These are phyloP conservation scores for Scatophagus argus DNA, from an alignment of 2,113 vertebrate species.

Conservation along the genomic window DNA sequence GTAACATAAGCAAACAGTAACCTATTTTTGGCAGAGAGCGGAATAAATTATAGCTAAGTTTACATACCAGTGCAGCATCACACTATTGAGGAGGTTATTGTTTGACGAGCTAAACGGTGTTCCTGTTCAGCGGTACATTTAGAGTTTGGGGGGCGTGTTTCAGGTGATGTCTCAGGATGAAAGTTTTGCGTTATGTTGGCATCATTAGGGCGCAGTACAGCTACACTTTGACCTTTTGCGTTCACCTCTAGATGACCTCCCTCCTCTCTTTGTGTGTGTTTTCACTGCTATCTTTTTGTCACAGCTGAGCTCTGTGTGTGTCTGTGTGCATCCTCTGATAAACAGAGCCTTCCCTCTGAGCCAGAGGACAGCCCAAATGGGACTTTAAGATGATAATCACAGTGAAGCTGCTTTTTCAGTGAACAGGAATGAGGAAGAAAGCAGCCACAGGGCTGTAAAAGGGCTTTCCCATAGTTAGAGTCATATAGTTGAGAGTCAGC, in stretches of 20 bases:
- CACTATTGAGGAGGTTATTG: conserved; percentile 8
- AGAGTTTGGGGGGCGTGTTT: neutral
- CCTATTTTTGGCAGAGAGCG: conserved; percentile 35
- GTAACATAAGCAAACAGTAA: conserved; percentile 31
- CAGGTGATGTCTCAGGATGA: neutral
- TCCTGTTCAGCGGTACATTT: neutral
- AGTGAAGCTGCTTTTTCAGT: conserved; percentile 38
- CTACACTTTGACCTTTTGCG: conserved; percentile 8
- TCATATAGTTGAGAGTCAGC: conserved; percentile 54
- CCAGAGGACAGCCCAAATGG: conserved; percentile 31
- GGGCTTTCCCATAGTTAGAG: conserved; percentile 59
- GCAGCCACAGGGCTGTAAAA: conserved; percentile 38
- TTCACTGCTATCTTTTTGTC: neutral
- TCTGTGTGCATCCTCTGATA: conserved; percentile 59
- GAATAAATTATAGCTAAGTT: conserved; percentile 36
- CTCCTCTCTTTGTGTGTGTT: neutral
- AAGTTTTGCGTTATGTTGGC: neutral
- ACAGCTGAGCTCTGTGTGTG: conserved; percentile 11
- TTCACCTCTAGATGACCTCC: conserved; percentile 12
- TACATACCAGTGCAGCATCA: conserved; percentile 22
- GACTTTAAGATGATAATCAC: conserved; percentile 66
- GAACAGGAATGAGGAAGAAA: conserved; percentile 75
- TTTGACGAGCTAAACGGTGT: neutral
- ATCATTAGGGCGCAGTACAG: neutral
- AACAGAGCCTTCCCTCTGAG: conserved; percentile 67